These are phyloP conservation scores for Takifugu flavidus DNA, from an alignment of 2,113 vertebrate species.

Conservation along the genomic window DNA sequence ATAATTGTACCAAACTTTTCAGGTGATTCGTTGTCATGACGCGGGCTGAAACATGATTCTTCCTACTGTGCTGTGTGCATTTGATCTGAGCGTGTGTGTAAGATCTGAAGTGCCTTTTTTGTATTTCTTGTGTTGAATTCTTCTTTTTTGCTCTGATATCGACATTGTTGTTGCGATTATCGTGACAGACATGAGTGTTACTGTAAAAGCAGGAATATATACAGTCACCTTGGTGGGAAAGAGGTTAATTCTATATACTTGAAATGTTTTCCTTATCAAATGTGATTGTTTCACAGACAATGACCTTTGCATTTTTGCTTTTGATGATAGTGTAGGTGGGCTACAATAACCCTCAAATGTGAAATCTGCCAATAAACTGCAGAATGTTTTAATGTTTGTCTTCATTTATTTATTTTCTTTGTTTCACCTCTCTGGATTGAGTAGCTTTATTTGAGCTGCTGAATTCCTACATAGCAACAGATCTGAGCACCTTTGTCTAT, in stretches of 20 bases:
- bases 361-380: slow-evolving; percentile 41
- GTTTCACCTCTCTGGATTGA: not conserved
- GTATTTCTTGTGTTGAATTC: slow-evolving; percentile 50
- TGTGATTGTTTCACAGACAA: slow-evolving; percentile 24
- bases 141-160: slow-evolving; percentile 6
- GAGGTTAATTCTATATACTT: slow-evolving; percentile 26
- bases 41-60: slow-evolving; percentile 46
- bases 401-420: slow-evolving; percentile 6
- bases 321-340: not conserved
- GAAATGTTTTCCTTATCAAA: slow-evolving; percentile 29
- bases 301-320: too few species aligned
- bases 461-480: too few species aligned
- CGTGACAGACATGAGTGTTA: slow-evolving; percentile 22
- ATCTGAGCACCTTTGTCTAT: too few species aligned
- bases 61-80: slow-evolving; percentile 14
- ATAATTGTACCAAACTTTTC: slow-evolving; percentile 62
- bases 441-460: too few species aligned
- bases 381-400: slow-evolving; percentile 11
- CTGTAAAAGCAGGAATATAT: slow-evolving; percentile 27
- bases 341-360: slow-evolving; percentile 36
- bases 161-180: slow-evolving; percentile 24
- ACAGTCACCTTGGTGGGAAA: slow-evolving; percentile 8
- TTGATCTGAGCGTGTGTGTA: slow-evolving; percentile 15
- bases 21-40: slow-evolving; percentile 49
- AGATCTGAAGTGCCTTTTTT: slow-evolving; percentile 76